A percentile compares a stretch with the other conserved stretches of the same genome.
These are phyloP conservation scores for Premnoplex brunnescens DNA, from an alignment of 2,797 vertebrate species.

Conservation along the genomic window DNA sequence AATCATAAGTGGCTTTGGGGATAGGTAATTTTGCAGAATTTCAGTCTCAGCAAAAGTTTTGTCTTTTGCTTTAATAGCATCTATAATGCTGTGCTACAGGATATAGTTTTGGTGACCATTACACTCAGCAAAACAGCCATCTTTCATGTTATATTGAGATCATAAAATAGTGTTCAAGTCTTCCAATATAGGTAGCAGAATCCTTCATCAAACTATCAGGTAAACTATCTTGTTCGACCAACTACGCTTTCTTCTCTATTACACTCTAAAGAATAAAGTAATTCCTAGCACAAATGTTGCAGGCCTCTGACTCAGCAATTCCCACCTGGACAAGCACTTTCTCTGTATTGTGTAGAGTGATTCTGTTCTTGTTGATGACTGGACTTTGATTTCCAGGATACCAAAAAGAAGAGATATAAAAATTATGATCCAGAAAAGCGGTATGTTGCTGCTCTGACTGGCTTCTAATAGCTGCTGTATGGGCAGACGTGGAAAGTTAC, in stretches of 20 bases:
- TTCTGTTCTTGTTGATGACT: fast-evolving
- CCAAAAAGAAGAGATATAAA: not conserved
- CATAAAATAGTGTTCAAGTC: not conserved
- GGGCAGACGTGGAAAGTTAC: not conserved
- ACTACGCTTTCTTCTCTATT: not conserved
- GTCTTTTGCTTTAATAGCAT: not conserved
- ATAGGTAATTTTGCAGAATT: conserved; percentile 23
- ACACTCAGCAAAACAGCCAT: not conserved
- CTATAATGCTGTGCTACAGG: not conserved
- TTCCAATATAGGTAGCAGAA: not conserved
- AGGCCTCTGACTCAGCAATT: not conserved
- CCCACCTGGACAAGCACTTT: not conserved
- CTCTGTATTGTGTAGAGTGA: not conserved
- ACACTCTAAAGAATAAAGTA: not conserved
- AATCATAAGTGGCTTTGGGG: not conserved
- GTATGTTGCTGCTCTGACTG: not conserved
- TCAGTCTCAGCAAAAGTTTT: conserved; percentile 7
- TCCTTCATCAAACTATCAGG: not conserved
- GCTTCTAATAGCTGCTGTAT: not conserved
- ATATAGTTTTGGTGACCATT: not conserved
- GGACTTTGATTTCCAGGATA: not conserved
- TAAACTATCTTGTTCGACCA: not conserved
- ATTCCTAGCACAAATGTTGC: not conserved
- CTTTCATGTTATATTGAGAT: not conserved
- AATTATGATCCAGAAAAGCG: not conserved